Evolutionary conservation across 2,113 vertebrate species (phyloP), one percentile per base, ranked within the genome.

Genomic region (Marcusenius ussheri): DNA sequence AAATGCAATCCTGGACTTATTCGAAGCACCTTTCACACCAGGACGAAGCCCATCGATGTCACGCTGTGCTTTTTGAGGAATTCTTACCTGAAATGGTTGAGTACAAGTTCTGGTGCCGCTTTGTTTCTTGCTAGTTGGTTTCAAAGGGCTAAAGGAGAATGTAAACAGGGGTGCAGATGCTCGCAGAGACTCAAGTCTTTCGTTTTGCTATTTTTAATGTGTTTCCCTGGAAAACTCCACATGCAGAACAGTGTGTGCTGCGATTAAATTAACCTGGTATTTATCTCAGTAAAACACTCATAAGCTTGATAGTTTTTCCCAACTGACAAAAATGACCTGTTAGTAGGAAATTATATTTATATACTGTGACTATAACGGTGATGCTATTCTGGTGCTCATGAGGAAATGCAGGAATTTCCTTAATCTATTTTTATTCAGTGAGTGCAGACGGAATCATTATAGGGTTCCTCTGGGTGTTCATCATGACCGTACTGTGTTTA

Each of bases 371-470:
- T 42, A 13, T 80, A 80, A 42, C 0, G 39, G 13, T 19, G 3
- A 27, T 42, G 35, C 31, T 80, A 42, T 80, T 80, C 74, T 80
- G 74, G 62, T 70, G 27, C 10, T 31, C n/a, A 27, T 13, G 62
- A 70, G 62, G 62, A 70, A 70, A 80, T 80, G 42, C 74, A 80
- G 74, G 74, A 80, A 80, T 80, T 80, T 80, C 74, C 74, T 80
- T 39, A 42, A 80, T 19, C 35, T 80, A 80, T 80, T 80, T 42
- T 80, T 80, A 80, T 80, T 80, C 39, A 39, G 17, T 80, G 74
- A 80, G 17, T 80, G 74, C 74, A 42, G 74, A 39, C 15, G 0
- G 35, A 39, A 31, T 31, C 31, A 80, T 80, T 19, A 19, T 7
- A 39, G 74, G 35, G 15, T 80, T 80, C 17, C 74, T 70, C 62